Conservation (phyloP, 2,888 invertebrate genomes). For the Stenodera caucasica region DNA sequence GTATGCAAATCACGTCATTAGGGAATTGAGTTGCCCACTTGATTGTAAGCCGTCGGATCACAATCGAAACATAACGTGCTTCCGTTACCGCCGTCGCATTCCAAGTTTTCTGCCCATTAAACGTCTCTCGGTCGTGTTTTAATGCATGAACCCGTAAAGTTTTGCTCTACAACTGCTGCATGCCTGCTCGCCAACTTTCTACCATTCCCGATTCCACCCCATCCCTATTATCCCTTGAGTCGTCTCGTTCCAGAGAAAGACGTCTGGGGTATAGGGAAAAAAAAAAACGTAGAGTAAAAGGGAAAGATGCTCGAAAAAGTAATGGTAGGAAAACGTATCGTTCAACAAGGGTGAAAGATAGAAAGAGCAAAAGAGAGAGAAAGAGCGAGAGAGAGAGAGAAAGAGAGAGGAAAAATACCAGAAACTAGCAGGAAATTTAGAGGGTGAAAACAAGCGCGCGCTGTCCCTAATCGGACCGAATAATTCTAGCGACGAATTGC, state of each 20-base stretch:
- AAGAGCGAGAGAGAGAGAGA: background rate
- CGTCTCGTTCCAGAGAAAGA: background rate
- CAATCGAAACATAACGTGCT: constrained; percentile 1
- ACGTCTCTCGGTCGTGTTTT: constrained; percentile 6
- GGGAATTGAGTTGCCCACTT: constrained; percentile 7
- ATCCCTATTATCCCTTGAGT: background rate
- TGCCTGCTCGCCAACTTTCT: constrained; percentile 3
- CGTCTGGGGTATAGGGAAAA: background rate
- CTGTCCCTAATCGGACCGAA: background rate
- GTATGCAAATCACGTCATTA: constrained; percentile 5
- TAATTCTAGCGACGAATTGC: constrained; percentile 8
- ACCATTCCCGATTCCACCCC: too few relatives aligned
- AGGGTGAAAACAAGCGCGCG: constrained; percentile 5
- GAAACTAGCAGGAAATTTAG: constrained; percentile 3
- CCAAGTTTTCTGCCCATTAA: constrained; percentile 6
- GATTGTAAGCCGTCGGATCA: constrained; percentile 4
- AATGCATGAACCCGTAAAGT: constrained; percentile 7
- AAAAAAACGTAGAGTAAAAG: background rate
- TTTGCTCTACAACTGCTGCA: constrained; percentile 1
- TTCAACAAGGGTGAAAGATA: too few relatives aligned
- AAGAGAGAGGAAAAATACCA: background rate
- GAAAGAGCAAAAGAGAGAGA: background rate
- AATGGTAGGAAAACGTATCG: constrained; percentile 3
- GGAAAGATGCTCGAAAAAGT: constrained; percentile 6
- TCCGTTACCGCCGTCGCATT: background rate